Conservation (phyloP, 2,113 vertebrate genomes). For the Clarias batrachus region DNA sequence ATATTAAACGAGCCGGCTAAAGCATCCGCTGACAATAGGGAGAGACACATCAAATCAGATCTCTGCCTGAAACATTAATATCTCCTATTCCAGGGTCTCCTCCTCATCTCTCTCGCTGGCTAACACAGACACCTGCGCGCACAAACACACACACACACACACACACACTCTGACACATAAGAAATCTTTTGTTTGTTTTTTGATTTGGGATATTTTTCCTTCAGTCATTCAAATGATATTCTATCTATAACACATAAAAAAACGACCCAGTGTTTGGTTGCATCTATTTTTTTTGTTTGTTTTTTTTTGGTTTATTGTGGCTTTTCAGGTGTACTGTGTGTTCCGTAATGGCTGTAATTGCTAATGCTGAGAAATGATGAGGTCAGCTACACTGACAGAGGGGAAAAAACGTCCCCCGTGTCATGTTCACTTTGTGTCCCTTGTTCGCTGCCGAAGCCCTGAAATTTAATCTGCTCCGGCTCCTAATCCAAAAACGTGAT, state of each 20-base stretch:
- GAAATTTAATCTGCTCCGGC: conserved; percentile 79
- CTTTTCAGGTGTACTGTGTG: background rate
- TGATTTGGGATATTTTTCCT: conserved; percentile 3
- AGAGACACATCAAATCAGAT: conserved; percentile 88
- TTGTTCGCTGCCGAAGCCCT: conserved; percentile 66
- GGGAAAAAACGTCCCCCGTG: conserved; percentile 76
- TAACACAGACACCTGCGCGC: conserved; percentile 14
- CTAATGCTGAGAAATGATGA: conserved; percentile 75
- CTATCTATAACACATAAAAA: background rate
- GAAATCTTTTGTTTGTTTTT: background rate
- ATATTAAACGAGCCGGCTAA: conserved; percentile 83
- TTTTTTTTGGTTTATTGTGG: background rate
- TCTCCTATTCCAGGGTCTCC: conserved; percentile 64
- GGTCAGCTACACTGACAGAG: conserved; percentile 78
- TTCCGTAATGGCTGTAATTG: conserved; percentile 67
- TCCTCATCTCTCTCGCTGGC: conserved; percentile 26
- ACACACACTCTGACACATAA: too few relatives aligned
- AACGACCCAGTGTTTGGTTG: too few relatives aligned
- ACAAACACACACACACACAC: conserved; percentile 47
- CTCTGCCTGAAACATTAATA: conserved; percentile 85
- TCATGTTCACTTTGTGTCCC: conserved; percentile 84
- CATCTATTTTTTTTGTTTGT: background rate
- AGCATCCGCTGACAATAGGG: conserved; percentile 83
- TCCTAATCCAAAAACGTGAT: conserved; percentile 80
- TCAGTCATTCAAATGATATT: conserved; percentile 8